Base-by-base conservation (phyloP, 2,888 invertebrate genomes). In the Lottia scabra region DNA sequence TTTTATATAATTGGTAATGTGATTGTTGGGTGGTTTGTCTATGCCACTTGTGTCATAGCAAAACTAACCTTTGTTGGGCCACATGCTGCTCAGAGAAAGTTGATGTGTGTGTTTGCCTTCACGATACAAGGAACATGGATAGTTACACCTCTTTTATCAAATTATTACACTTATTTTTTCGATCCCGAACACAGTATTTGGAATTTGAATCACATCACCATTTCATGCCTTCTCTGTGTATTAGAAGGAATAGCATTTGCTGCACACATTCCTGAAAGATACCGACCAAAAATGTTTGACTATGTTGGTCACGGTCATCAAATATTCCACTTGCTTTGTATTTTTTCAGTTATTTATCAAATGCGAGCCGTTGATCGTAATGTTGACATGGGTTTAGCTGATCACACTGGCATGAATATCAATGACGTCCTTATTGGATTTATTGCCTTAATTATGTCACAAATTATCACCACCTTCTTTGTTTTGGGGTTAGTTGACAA, bases 201-300 rank as follows among this genome's bases (percentile, higher is more conserved):
- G 19, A 73, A 73, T 13, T 43, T 81, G 10, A 70, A 70, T 30
- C 81, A 81, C 45, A 79, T 80, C 65, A 67, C 72, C 0, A 44
- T 27, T 26, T 75, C 72, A 26, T 38, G 73, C 10, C 12, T 72
- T 15, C 74, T 71, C 6, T 64, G 77, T 5, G 19, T 44, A 15
- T 15, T 64, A 0, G 63, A 81, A 0, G 48, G 77, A 1, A 71
- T 80, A 43, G 83, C 83, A 75, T 83, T 81, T 74, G 79, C 81
- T n/a, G 78, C 78, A 65, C 79, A 80, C 43, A 68, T 83, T n/a
- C 83, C 82, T 6, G 82, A 83, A 62, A 75, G 73, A 27, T 65
- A 77, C 23, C 74, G 65, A 15, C 81, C 81, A 2, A 82, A 81
- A 43, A 70, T 23, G 23, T 81, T 80, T 68, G 81, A 83, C 66